Evolutionary conservation across 1,140 invertebrate species (phyloP).

Genomic region (Hetaerina americana): DNA sequence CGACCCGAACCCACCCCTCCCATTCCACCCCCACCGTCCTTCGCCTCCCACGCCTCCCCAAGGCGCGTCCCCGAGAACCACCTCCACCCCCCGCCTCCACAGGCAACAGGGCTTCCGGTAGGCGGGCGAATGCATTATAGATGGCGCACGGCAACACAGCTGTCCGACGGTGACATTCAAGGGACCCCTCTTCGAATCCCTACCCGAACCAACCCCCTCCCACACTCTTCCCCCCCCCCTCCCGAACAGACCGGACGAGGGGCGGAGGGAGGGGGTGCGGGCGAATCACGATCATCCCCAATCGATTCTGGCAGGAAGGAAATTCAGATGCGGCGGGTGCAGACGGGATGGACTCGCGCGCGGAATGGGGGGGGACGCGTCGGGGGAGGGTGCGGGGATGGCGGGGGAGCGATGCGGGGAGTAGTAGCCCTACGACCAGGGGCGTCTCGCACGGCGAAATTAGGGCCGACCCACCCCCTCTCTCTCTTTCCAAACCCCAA

Average conservation of each 20-base stretch:
- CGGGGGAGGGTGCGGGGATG: too few relatives aligned
- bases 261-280: too few relatives aligned
- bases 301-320: neutral
- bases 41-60: neutral
- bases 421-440: too few relatives aligned
- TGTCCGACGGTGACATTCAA: neutral
- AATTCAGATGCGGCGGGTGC: neutral
- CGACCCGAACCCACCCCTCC: neutral
- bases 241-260: too few relatives aligned
- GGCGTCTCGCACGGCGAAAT: too few relatives aligned
- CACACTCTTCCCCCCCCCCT: too few relatives aligned
- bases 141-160: neutral
- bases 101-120: neutral
- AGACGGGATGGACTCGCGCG: too few relatives aligned
- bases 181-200: neutral
- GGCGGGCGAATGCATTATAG: neutral
- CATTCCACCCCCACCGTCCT: neutral
- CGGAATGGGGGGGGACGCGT: too few relatives aligned
- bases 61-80: too few relatives aligned
- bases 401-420: too few relatives aligned
- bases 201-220: neutral
- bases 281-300: neutral
- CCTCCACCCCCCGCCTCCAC: neutral
- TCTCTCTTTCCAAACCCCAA: too few relatives aligned
- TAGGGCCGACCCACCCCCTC: too few relatives aligned